Conservation (phyloP, 2,113 vertebrate species). For the Copsychus sechellarum region DNA sequence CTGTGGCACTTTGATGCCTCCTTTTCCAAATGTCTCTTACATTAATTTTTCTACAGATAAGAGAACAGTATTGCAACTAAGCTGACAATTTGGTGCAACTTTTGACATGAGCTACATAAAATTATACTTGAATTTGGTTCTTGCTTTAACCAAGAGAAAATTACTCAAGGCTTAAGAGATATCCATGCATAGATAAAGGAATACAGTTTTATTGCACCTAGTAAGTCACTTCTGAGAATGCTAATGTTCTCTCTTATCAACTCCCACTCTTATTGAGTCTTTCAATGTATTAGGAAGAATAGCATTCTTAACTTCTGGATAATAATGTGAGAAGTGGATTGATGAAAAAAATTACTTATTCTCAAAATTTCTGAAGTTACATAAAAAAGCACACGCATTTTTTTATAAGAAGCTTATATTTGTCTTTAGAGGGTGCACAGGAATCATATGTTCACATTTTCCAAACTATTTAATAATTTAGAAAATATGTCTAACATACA, state of each 20-base stretch:
- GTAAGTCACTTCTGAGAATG: not conserved
- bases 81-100: not conserved
- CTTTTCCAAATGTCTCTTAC: not conserved
- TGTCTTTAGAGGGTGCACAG: not conserved
- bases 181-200: not conserved
- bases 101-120: not conserved
- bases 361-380: not conserved
- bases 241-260: not conserved
- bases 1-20: not conserved
- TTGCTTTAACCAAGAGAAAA: not conserved
- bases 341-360: not conserved
- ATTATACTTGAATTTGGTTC: not conserved
- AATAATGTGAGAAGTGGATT: not conserved
- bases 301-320: not conserved
- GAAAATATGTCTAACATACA: not conserved
- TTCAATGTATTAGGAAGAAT: not conserved
- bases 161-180: not conserved
- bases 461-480: not conserved
- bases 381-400: fast-evolving
- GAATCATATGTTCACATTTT: not conserved
- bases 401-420: not conserved
- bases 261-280: not conserved
- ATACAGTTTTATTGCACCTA: not conserved
- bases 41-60: not conserved
- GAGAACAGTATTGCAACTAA: not conserved